Conservation (phyloP, 2,797 vertebrate genomes). For the Paguma larvata region DNA sequence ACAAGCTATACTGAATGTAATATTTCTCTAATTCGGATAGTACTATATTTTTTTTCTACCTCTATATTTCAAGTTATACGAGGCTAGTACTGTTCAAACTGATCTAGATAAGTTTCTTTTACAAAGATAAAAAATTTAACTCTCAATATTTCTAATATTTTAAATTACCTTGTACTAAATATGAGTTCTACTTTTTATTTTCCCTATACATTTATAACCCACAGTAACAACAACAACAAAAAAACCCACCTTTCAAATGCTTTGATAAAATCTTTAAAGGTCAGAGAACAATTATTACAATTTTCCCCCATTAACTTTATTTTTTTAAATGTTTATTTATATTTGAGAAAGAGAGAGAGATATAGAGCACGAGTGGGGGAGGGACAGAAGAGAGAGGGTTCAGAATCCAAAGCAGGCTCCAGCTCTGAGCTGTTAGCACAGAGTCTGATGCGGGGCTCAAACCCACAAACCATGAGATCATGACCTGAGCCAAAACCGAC, state of each 20-base stretch:
- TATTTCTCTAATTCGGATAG: background rate
- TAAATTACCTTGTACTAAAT: background rate
- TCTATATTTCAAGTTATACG: background rate
- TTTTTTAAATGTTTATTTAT: too few relatives aligned
- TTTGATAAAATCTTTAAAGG: constrained; percentile 15
- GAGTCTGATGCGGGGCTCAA: too few relatives aligned
- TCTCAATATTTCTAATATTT: background rate
- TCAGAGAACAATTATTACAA: background rate
- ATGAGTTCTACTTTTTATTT: background rate
- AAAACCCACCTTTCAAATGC: background rate
- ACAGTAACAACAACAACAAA: background rate
- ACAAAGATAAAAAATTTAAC: background rate
- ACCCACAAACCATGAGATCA: too few relatives aligned
- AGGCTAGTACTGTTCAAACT: background rate
- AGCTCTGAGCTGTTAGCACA: too few relatives aligned
- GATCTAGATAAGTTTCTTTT: background rate
- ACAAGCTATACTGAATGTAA: background rate
- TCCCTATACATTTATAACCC: background rate
- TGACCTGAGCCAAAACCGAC: too few relatives aligned
- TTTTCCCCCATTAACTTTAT: too few relatives aligned
- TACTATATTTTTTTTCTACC: background rate
- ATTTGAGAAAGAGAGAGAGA: too few relatives aligned
- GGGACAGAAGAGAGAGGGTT: too few relatives aligned
- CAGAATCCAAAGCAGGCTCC: too few relatives aligned
- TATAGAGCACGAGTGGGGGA: too few relatives aligned